Conservation (phyloP, 2,797 vertebrate genomes). For the Pseudochromis fuscus region DNA sequence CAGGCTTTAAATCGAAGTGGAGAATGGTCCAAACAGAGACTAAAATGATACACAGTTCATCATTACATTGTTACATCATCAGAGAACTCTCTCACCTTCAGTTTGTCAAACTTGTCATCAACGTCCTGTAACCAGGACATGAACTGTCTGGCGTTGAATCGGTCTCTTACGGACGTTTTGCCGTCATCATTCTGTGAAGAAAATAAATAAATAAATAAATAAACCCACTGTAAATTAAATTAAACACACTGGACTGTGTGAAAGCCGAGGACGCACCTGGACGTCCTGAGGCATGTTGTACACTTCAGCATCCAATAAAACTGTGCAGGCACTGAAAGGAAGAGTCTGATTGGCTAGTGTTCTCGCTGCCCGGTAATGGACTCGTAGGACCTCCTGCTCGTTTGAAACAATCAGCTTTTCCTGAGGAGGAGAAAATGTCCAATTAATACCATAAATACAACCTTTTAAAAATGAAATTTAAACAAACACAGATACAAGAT, state of each 20-base stretch:
- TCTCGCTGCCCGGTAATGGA: slow-evolving; percentile 97
- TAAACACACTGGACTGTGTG: neutral
- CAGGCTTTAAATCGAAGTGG: too few species aligned
- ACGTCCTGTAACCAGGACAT: slow-evolving; percentile 99
- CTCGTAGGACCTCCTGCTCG: slow-evolving; percentile 96
- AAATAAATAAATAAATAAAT: slow-evolving; percentile 45
- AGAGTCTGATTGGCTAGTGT: slow-evolving; percentile 97
- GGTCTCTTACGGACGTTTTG: slow-evolving; percentile 96
- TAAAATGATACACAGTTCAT: too few species aligned
- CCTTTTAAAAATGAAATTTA: too few species aligned
- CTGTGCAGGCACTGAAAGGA: slow-evolving; percentile 98
- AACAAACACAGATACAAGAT: too few species aligned
- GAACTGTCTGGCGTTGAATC: slow-evolving; percentile 97
- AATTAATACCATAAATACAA: too few species aligned
- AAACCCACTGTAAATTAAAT: neutral
- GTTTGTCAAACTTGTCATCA: slow-evolving; percentile 99
- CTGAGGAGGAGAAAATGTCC: slow-evolving; percentile 79
- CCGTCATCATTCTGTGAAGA: slow-evolving; percentile 92
- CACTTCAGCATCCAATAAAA: slow-evolving; percentile 96
- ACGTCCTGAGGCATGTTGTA: slow-evolving; percentile 97
- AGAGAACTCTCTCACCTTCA: slow-evolving; percentile 91
- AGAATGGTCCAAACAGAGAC: too few species aligned
- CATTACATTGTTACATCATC: too few species aligned
- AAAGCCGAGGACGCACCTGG: slow-evolving; percentile 84
- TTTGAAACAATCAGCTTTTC: slow-evolving; percentile 99